Percentiles rank a stretch among this genome's conserved stretches.
phyloP scores from a whole-genome alignment of 2,797 vertebrate genomes.

The Carcharodon carcharias region DNA sequence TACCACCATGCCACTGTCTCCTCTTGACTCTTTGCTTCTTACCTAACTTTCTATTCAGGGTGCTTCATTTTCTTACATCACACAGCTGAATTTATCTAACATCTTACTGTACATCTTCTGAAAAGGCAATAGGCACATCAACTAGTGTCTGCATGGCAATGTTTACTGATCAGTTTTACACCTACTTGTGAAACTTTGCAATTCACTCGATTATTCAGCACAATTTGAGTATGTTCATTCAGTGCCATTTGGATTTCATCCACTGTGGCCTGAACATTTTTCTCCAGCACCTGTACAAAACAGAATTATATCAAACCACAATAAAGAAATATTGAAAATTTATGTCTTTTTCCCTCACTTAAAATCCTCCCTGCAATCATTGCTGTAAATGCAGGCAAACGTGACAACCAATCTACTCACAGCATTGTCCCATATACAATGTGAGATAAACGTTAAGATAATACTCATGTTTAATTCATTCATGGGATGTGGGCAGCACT shows the following conservation, averaged over 20 bases:
- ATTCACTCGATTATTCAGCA: conserved; percentile 50
- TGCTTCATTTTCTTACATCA: not conserved
- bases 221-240: conserved; percentile 50
- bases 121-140: not conserved
- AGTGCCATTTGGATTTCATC: conserved; percentile 65
- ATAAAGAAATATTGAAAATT: not conserved
- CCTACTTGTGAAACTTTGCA: conserved; percentile 57
- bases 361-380: not conserved
- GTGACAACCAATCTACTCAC: too few relatives aligned
- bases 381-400: too few relatives aligned
- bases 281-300: conserved; percentile 61
- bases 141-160: too few relatives aligned
- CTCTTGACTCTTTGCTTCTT: not conserved
- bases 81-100: not conserved
- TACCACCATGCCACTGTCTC: too few relatives aligned
- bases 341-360: too few relatives aligned
- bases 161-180: conserved; percentile 19
- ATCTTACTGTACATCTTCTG: not conserved
- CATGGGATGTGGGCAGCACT: too few relatives aligned
- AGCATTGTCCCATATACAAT: too few relatives aligned
- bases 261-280: conserved; percentile 53
- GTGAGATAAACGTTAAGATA: not conserved
- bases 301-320: not conserved
- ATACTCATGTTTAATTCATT: too few relatives aligned
- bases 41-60: not conserved